Base-by-base conservation (phyloP, 2,888 invertebrate species). In the Drosophila eohydei region DNA sequence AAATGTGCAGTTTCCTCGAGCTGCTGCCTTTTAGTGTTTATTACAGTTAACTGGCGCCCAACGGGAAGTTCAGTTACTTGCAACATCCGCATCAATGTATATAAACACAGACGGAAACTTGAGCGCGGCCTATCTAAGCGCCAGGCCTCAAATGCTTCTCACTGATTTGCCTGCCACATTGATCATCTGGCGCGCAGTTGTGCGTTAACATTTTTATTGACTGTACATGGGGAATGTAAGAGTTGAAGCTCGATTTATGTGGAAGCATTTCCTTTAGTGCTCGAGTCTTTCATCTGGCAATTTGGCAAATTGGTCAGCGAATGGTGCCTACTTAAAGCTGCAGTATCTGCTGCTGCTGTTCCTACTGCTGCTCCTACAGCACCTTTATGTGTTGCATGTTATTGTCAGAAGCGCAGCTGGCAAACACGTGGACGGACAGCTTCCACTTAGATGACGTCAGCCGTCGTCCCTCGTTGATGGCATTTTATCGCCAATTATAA, bases 401-500 rank as follows among this genome's bases (percentile, higher is more conserved):
- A 41, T 62, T 74, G 55, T 51, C 75, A 51, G 30, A 36, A 41
- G 21, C 79, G 55, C 68, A 67, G 48, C 30, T 62, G 78, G 63
- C 55, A 51, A 62, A 80, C 83, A 80, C 73, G 76, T 88, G 80
- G 83, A 56, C 16, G 30, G 41, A 55, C 57, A 61, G 44, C 52
- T 56, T 16, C 54, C 36, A 43, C n/a, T 21, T 46, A 36, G 16
- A 52, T 32, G 41, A n/a, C 40, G 48, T 26, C 56, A 62, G 52
- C 46, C 59, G 57, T 48, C 54, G 72, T 71, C 64, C 72, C 67
- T 65, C 65, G 79, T 67, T 82, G 84, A 71, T 84, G 68, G 81
- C 84, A 84, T 88, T 88, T 88, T 88, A 84, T 84, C 73, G 75
- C 73, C 86, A 88, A 86, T 86, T 86, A 87, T 84, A 76, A 89